Evolutionary conservation across 2,113 vertebrate species (phyloP), one percentile per base, ranked within the genome.

Genomic region (Oceanodroma tethys): DNA sequence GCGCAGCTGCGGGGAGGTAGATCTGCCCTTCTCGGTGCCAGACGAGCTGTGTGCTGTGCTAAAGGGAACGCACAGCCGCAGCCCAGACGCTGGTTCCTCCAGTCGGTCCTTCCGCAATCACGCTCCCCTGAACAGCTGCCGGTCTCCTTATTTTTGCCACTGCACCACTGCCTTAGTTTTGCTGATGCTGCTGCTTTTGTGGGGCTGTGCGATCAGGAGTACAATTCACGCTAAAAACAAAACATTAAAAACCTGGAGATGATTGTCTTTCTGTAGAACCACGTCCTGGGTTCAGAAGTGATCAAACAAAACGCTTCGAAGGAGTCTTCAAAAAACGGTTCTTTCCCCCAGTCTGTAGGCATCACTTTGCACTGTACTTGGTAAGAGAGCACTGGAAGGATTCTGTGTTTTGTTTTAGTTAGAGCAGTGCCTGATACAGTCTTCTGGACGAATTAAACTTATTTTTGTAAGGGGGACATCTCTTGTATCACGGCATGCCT

Each of bases 401-500:
- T n/a, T 30, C 29, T 3, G 16, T 50, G 52, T 13, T 59, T 21
- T 30, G 34, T 16, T 63, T 36, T 34, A 6, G 18, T 11, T 29
- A 6, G 7, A 8, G 4, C 0, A 2, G 36, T 40, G 43, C 27
- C 43, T 16, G 48, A 6, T 17, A 21, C 6, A 8, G 5, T 14
- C 32, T 29, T 23, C 34, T 47, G 25, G 3, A 4, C 1, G 22
- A 55, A 18, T 20, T 21, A 6, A 32, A 10, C 19, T 15, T 6
- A 1, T 17, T 50, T 62, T 34, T 47, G 10, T 32, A 4, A 16
- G 40, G 76, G 63, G 4, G 12, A 27, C 12, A 9, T 10, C 21
- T 52, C 56, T 48, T 0, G 0, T n/a, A 8, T 25, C 21, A 2
- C 1, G 3, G 25, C 11, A 2, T 2, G 11, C 6, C n/a, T 29